Percentiles rank a stretch among this genome's conserved stretches.
Conservation (phyloP, 1,140 invertebrate species). For the Hyles euphorbiae region DNA sequence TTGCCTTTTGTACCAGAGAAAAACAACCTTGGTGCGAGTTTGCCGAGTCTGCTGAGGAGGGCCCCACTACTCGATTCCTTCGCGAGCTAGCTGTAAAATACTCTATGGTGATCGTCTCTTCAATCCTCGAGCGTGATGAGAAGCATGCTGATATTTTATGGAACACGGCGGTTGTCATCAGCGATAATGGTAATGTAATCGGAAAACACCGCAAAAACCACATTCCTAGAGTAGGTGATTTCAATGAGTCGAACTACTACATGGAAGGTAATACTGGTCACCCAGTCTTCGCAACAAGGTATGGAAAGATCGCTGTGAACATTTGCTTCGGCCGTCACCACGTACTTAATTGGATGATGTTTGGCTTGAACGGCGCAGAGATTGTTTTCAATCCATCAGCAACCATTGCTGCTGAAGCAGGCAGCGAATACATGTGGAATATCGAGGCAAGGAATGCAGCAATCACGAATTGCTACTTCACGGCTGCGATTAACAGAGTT, state of each 20-base stretch:
- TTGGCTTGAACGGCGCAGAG: conserved; percentile 97
- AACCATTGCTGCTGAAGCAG: conserved; percentile 81
- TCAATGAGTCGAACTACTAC: conserved; percentile 99
- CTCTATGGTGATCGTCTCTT: conserved; percentile 97
- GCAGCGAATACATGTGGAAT: conserved; percentile 97
- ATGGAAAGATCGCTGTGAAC: conserved; percentile 94
- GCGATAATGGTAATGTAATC: conserved; percentile 89
- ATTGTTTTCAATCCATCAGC: conserved; percentile 99
- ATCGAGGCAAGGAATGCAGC: conserved; percentile 98
- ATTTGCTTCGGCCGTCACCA: conserved; percentile 99
- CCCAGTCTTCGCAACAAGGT: conserved; percentile 92
- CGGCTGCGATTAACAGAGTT: conserved; percentile 97
- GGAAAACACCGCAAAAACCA: conserved; percentile 99
- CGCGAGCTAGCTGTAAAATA: conserved; percentile 88
- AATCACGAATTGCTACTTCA: conserved; percentile 96
- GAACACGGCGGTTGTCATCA: conserved; percentile 98
- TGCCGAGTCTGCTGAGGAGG: conserved; percentile 93
- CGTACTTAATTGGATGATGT: conserved; percentile 98
- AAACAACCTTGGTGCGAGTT: conserved; percentile 98
- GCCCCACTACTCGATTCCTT: conserved; percentile 91
- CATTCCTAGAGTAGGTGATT: conserved; percentile 97
- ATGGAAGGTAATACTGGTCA: conserved; percentile 97
- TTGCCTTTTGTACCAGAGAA: conserved; percentile 98
- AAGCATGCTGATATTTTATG: conserved; percentile 92
- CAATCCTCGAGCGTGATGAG: conserved; percentile 96